Conservation (phyloP, 2,797 vertebrate species). For the Cuniculus paca region DNA sequence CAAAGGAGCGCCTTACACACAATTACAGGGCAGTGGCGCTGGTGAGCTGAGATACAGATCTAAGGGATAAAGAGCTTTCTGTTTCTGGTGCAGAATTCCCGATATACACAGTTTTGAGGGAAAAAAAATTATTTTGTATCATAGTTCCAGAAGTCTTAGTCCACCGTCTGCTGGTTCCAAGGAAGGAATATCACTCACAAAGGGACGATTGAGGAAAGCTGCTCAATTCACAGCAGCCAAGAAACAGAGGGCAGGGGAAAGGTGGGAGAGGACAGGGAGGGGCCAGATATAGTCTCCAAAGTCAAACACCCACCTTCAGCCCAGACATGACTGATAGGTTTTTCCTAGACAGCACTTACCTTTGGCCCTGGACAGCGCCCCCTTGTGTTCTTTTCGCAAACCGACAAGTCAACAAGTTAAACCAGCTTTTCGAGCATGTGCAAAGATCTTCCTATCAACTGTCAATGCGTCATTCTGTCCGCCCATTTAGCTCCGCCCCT, state of each 20-base stretch:
- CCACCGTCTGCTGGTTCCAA: neutral
- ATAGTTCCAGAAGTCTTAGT: neutral
- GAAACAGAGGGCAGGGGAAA: neutral
- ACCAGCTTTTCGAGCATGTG: too few species aligned
- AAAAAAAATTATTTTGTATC: neutral
- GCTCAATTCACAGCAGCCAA: neutral
- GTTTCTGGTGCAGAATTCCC: neutral
- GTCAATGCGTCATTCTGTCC: too few species aligned
- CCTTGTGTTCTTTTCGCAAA: too few species aligned
- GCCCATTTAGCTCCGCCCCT: too few species aligned
- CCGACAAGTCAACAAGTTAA: too few species aligned
- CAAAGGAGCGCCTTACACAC: accelerated
- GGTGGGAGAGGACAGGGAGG: neutral
- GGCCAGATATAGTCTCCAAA: neutral
- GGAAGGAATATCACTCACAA: neutral
- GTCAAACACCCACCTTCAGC: neutral
- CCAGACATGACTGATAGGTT: neutral
- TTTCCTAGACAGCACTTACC: too few species aligned
- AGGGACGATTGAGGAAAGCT: neutral
- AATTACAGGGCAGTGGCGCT: neutral
- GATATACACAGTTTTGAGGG: neutral
- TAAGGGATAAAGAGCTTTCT: neutral
- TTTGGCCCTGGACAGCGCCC: too few species aligned
- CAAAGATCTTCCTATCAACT: too few species aligned
- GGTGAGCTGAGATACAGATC: neutral